Evolutionary conservation across 2,113 vertebrate genomes (phyloP), one percentile per base, ranked within the genome.

Genomic region (Macrotis lagotis): DNA sequence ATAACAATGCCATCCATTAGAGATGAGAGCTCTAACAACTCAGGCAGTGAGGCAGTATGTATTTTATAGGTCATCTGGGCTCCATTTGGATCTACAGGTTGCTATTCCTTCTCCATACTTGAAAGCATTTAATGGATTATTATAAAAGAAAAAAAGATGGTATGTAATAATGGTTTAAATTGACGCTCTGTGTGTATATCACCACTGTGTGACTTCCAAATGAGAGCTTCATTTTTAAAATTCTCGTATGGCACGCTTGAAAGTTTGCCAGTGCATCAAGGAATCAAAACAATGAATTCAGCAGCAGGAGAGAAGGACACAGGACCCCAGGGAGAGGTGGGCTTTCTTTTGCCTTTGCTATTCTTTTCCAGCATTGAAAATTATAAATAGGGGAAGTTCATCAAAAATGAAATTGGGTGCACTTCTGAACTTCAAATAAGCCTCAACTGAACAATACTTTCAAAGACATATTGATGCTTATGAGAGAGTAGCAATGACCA

Each of bases 71-170:
- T 98, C 99, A 98, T 97, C 96, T 97, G 98, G 98, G 98, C 96
- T 98, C 97, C 98, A 98, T 99, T 98, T 98, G 96, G 96, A 98
- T 97, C 98, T 98, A 98, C 98, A 99, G 98, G 98, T 98, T 98
- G 98, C 97, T 98, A 95, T 98, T 98, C 95, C 97, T 98, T 98
- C 98, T 98, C 97, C 97, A 98, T 98, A 98, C 98, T 98, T 98
- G 98, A 98, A 98, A 98, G 98, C 98, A 96, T 98, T 99, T 99
- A 98, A 98, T 99, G 98, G 98, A 98, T 98, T 98, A 98, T 98
- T 98, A 98, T 97, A 98, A 98, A 98, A 98, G 97, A 97, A 96
- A 98, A 66, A 98, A 98, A 98, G 97, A 98, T 97, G 93, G 95
- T 97, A 98, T 95, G 93, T 97, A 98, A 97, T 98, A 98, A 98